Percentiles rank a stretch among this genome's conserved stretches.
Conservation (phyloP, 1,140 invertebrate species). For the Panagrolaimus sp. region DNA sequence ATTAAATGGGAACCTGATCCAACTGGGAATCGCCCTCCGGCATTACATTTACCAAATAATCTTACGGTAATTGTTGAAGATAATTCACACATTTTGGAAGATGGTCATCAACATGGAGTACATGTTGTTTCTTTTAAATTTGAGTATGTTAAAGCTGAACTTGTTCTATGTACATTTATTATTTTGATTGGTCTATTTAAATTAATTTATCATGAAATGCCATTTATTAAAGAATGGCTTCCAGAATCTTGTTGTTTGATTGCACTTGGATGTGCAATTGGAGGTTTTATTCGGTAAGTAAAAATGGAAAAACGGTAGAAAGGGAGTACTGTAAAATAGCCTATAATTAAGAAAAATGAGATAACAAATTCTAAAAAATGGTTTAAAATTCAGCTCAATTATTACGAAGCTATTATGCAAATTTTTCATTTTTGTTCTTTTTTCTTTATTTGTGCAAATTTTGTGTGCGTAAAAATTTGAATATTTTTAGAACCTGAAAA, state of each 20-base stretch:
- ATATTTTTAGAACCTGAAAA: no score
- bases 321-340: no score
- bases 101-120: constrained; percentile 24
- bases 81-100: no score
- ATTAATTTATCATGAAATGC: constrained; percentile 63
- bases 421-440: no score
- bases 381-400: no score
- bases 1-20: not conserved
- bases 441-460: no score
- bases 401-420: no score
- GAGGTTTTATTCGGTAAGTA: constrained; percentile 62
- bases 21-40: not conserved
- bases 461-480: no score
- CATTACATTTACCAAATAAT: not conserved
- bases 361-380: no score
- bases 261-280: constrained; percentile 84
- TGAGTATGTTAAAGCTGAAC: constrained; percentile 65
- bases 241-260: constrained; percentile 90
- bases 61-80: not conserved
- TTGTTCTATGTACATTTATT: constrained; percentile 66
- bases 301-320: no score
- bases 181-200: constrained; percentile 67
- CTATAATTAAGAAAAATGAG: no score
- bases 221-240: constrained; percentile 61
- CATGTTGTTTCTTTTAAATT: constrained; percentile 62